Base-by-base conservation (phyloP, 2,888 invertebrate genomes). In the Scaptomyza tumidula region DNA sequence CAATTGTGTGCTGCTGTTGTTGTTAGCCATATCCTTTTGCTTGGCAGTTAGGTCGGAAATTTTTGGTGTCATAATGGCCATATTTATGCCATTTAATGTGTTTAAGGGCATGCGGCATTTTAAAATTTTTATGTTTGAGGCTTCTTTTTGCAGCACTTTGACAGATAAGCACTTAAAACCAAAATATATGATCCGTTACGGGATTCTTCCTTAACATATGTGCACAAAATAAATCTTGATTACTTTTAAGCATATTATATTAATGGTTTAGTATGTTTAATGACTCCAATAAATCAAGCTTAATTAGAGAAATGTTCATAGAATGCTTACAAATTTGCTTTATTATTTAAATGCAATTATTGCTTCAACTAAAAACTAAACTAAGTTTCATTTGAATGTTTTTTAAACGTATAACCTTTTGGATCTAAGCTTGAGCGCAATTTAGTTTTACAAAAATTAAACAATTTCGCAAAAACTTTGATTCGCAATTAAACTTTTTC, bases 61-160 rank as follows among this genome's bases (percentile, higher is more conserved):
- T 66, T 41, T 66, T 29, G 33, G 33, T 41, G 54, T 45, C 62
- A 53, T 60, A 63, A 63, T 72, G 56, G 52, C 53, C 46, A 62
- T 60, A 73, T 68, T 72, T 75, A 63, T 68, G 77, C 41, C 71
- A 48, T 61, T 48, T 24, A 24, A 24, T 24, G 4, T 24, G 3
- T 4, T 24, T 58, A 58, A 57, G 35, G 48, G 55, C n/a, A 24
- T 44, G 46, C 56, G 35, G 46, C 73, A 73, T 49, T 73, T 78
- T 43, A 64, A 61, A 69, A 68, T 56, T 54, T 59, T 49, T 44
- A n/a, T 33, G 37, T 37, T 58, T 62, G 45, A 69, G 50, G 50
- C 24, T 14, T 11, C 48, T n/a, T n/a, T n/a, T n/a, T n/a, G n/a
- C n/a, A 19, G 19, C 19, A 19, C 19, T 19, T 16, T 16, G 41